Percentiles rank a stretch among this genome's conserved stretches.
Conservation (phyloP, 2,797 vertebrate species). For the Megaceryle alcyon region DNA sequence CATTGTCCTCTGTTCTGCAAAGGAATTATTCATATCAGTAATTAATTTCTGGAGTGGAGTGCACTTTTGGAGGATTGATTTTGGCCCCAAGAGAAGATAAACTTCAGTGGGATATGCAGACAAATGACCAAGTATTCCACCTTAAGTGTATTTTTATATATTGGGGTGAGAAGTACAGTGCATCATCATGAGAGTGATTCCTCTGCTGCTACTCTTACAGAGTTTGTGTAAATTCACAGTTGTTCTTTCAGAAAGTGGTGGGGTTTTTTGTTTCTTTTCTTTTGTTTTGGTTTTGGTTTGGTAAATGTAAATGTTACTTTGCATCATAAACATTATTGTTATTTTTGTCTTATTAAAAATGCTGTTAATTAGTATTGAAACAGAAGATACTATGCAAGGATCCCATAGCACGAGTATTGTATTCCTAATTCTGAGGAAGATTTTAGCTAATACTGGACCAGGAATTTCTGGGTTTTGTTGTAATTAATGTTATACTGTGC, state of each 20-base stretch:
- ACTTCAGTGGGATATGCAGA: neutral
- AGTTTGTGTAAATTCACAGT: neutral
- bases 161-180: neutral
- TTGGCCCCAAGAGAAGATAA: neutral
- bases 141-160: neutral
- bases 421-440: neutral
- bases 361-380: neutral
- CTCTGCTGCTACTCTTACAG: neutral
- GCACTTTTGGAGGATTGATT: neutral
- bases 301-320: neutral
- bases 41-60: neutral
- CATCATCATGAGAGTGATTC: neutral
- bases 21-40: neutral
- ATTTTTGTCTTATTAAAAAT: neutral
- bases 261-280: too few relatives aligned
- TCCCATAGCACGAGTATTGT: neutral
- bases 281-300: accelerated
- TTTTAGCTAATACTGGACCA: neutral
- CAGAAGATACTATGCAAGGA: neutral
- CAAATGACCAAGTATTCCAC: neutral
- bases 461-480: neutral
- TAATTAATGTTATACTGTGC: neutral
- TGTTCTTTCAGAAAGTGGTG: neutral
- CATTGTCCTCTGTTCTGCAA: neutral
- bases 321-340: neutral